Percentiles rank a stretch among this genome's conserved stretches.
Evolutionary conservation across 2,113 vertebrate genomes (phyloP).

Genomic region (Isurus oxyrinchus): DNA sequence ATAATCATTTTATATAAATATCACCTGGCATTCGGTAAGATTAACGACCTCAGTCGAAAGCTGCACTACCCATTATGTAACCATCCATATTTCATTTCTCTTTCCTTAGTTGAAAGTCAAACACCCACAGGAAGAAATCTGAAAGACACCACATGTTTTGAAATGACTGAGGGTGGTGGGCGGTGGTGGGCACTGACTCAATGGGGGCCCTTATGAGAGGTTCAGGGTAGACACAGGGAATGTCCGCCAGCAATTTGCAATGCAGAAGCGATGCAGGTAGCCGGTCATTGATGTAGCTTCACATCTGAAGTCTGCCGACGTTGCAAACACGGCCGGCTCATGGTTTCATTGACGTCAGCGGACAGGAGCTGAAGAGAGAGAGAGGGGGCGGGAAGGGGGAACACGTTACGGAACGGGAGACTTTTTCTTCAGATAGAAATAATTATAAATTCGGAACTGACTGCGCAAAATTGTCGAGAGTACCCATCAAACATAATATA

Average conservation of each 20-base stretch:
- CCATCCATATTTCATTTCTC: background rate
- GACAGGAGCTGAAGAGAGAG: background rate
- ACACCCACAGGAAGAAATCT: background rate
- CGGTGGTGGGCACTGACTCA: background rate
- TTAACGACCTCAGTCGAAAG: background rate
- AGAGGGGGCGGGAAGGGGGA: background rate
- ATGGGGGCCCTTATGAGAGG: background rate
- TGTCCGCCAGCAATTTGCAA: background rate
- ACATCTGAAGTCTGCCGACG: background rate
- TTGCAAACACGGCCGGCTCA: background rate
- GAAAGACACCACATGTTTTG: background rate
- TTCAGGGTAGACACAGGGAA: background rate
- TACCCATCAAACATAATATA: background rate
- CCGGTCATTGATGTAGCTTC: background rate
- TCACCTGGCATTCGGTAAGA: background rate
- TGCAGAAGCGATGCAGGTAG: background rate
- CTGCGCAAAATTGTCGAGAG: background rate
- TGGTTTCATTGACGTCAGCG: slow-evolving; percentile 14
- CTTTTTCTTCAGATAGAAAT: background rate
- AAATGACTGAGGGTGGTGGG: background rate
- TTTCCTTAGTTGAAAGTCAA: background rate
- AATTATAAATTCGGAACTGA: background rate
- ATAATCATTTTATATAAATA: background rate
- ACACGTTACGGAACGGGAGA: background rate
- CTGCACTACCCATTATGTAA: background rate